Evolutionary conservation across 2,888 invertebrate species (phyloP), one percentile per base, ranked within the genome.

Genomic region (Drosophila acutilabella): DNA sequence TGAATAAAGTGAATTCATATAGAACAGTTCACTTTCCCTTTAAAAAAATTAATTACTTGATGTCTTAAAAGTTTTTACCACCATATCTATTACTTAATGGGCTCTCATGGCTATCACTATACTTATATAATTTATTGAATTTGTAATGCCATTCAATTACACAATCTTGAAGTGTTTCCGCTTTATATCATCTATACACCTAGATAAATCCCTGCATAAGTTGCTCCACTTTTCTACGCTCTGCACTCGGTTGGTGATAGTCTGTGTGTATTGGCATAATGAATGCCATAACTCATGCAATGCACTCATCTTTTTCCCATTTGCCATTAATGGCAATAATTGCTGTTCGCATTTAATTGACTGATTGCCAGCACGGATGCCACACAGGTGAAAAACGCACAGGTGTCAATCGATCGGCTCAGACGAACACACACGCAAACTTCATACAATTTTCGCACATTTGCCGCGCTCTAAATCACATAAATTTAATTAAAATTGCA

Each of bases 391-490:
- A 62, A 68, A 65, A 59, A 50, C 47, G 45, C 74, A 26, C 26
- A 78, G 74, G 79, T 76, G 76, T 64, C 74, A 78, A 78, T 74
- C 74, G 78, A 64, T 36, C 47, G 47, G 16, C 48, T 42, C 50
- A 33, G 20, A 18, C 13, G 6, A 18, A 48, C 23, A 36, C 11
- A 8, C 36, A 4, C 36, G 11, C 36, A 36, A 4, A 13, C 36
- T 36, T 13, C 5, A 13, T 13, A 13, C 59, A 48, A 60, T 61
- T 54, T 20, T 51, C 36, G 26, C 65, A 74, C 65, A 65, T 78
- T 79, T 68, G 71, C 68, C 76, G 80, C 80, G 83, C 89, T 84
- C 83, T 72, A 86, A 88, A 86, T 84, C 80, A 80, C 89, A 80
- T 52, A 86, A 86, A 79, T 85, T 82, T 82, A 85, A 83, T 82